Percentiles rank a stretch among this genome's conserved stretches.
phyloP scores from a whole-genome alignment of 2,888 invertebrate species.

The Xestia sexstrigata region DNA sequence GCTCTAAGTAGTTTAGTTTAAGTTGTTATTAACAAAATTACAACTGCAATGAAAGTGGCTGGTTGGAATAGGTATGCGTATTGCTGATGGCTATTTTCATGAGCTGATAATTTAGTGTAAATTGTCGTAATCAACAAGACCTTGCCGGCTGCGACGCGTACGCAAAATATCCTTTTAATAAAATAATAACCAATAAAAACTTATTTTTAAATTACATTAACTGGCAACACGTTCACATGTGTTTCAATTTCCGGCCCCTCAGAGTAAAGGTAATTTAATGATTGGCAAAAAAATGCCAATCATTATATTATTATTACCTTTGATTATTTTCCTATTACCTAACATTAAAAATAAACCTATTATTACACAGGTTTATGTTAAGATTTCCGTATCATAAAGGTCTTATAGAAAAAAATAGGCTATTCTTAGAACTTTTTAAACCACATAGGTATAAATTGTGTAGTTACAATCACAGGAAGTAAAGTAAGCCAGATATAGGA shows the following conservation, averaged over 20 bases:
- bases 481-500: background rate
- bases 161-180: constrained; percentile 7
- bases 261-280: background rate
- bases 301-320: background rate
- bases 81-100: constrained; percentile 10
- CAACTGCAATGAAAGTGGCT: constrained; percentile 21
- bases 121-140: constrained; percentile 36
- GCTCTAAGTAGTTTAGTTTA: background rate
- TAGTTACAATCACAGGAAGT: background rate
- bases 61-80: constrained; percentile 6
- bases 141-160: constrained; percentile 10
- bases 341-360: background rate
- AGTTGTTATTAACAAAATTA: constrained; percentile 25
- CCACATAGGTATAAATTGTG: background rate
- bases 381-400: background rate
- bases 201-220: constrained; percentile 1
- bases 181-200: constrained; percentile 1
- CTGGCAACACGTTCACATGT: background rate
- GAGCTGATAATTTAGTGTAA: constrained; percentile 19
- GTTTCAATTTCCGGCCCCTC: background rate
- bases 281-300: background rate
- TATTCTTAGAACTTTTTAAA: background rate
- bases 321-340: background rate
- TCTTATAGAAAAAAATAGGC: background rate
- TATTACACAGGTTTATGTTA: background rate